Evolutionary conservation across 1,140 invertebrate species (phyloP).

Genomic region (Macrosteles quadrilineatus): DNA sequence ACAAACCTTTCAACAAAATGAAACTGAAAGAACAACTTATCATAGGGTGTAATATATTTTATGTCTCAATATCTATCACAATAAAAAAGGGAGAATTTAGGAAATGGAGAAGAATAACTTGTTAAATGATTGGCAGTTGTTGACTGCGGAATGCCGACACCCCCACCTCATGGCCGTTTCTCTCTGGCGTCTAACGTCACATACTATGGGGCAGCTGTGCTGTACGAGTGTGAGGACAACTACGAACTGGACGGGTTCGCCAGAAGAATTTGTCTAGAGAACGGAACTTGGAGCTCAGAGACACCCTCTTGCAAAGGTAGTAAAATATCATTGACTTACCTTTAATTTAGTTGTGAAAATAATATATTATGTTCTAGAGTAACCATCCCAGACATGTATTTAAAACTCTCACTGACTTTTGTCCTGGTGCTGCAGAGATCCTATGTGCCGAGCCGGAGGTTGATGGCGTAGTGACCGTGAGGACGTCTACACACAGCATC

Average conservation of each 20-base stretch:
- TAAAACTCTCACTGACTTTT: too few species aligned
- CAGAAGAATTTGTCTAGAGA: slow-evolving; percentile 79
- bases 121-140: slow-evolving; percentile 75
- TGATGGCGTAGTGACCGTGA: slow-evolving; percentile 57
- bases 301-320: slow-evolving; percentile 74
- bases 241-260: slow-evolving; percentile 81
- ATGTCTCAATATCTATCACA: too few species aligned
- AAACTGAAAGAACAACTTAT: too few species aligned
- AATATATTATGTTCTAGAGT: too few species aligned
- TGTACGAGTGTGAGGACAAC: slow-evolving; percentile 82
- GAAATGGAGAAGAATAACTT: too few species aligned
- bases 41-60: too few species aligned
- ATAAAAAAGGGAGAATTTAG: too few species aligned
- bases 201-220: slow-evolving; percentile 78
- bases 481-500: slow-evolving; percentile 67
- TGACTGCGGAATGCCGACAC: slow-evolving; percentile 78
- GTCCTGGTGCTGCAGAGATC: slow-evolving; percentile 69
- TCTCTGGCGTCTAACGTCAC: slow-evolving; percentile 81
- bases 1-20: too few species aligned
- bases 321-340: slow-evolving; percentile 34
- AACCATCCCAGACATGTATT: too few species aligned
- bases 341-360: too few species aligned
- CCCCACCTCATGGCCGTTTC: slow-evolving; percentile 70
- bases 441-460: slow-evolving; percentile 70
- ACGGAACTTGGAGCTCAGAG: slow-evolving; percentile 83